These are phyloP conservation scores for Oreochromis niloticus DNA, from an alignment of 2,113 vertebrate genomes.

Conservation along the genomic window DNA sequence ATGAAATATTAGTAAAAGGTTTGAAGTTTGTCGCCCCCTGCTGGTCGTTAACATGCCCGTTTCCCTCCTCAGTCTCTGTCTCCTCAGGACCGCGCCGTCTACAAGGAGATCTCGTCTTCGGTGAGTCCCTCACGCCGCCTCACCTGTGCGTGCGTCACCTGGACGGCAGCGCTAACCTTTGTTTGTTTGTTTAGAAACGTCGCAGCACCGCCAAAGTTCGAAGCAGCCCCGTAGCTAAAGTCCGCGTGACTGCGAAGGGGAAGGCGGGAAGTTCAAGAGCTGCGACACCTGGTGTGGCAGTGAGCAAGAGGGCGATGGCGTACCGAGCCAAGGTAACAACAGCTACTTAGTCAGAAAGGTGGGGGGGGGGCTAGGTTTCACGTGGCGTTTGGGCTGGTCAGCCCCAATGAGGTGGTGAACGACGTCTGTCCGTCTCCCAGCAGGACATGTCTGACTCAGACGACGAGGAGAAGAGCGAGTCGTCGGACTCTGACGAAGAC, in stretches of 20 bases:
- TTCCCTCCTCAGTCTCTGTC: conserved; percentile 66
- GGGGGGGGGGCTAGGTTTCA: not conserved
- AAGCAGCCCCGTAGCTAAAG: conserved; percentile 60
- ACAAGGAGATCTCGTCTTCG: conserved; percentile 71
- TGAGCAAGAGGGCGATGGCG: conserved; percentile 73
- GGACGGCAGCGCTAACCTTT: not conserved
- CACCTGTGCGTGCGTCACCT: not conserved
- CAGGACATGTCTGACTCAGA: conserved; percentile 72
- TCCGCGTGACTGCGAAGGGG: conserved; percentile 60
- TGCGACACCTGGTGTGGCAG: conserved; percentile 41
- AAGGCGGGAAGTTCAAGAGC: conserved; percentile 62
- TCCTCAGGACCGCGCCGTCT: conserved; percentile 71
- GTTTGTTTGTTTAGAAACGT: conserved; percentile 62
- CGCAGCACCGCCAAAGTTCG: conserved; percentile 65
- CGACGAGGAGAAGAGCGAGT: conserved; percentile 68
- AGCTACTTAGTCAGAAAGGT: not conserved
- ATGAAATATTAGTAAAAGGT: not conserved
- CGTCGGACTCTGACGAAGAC: conserved; percentile 69
- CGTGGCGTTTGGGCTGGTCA: not conserved
- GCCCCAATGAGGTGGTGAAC: not conserved
- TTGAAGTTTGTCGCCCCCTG: not conserved
- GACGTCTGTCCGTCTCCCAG: conserved; percentile 25
- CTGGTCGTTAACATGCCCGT: not conserved
- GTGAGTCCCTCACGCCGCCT: conserved; percentile 50
- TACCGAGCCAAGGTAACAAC: conserved; percentile 71